phyloP scores from a whole-genome alignment of 2,888 invertebrate species.

The Acanthosepion esculentum region DNA sequence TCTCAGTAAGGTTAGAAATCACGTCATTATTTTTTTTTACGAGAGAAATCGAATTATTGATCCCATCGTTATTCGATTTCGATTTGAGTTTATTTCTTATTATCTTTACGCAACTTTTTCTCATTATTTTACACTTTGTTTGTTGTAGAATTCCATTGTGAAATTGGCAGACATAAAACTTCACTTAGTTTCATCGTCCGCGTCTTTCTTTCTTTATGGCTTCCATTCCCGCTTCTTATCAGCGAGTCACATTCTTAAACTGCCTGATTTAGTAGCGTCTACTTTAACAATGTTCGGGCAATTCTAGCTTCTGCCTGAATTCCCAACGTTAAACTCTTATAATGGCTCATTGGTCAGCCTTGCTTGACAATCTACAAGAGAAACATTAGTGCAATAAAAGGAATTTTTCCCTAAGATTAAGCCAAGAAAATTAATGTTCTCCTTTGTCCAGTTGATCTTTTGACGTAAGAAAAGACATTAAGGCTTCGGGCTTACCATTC shows the following conservation, averaged over 20 bases:
- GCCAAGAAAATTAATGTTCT: neutral
- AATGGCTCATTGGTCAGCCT: neutral
- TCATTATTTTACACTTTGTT: neutral
- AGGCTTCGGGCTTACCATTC: neutral
- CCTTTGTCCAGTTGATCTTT: neutral
- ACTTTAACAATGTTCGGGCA: neutral
- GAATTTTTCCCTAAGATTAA: slow-evolving; percentile 11
- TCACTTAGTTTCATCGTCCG: neutral
- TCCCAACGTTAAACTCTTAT: neutral
- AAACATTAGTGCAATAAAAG: neutral
- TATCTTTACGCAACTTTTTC: neutral
- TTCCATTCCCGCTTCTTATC: neutral
- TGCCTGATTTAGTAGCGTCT: neutral
- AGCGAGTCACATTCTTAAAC: neutral
- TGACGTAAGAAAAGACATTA: neutral
- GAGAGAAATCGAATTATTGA: too few species aligned
- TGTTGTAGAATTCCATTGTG: neutral
- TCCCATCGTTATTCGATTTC: neutral
- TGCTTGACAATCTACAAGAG: neutral
- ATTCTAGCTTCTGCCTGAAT: neutral
- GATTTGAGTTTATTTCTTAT: neutral
- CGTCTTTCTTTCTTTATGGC: neutral
- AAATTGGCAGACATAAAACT: neutral
- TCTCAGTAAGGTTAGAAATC: too few species aligned
- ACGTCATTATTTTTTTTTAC: too few species aligned